phyloP scores from a whole-genome alignment of 2,797 vertebrate species.

The Menidia menidia region DNA sequence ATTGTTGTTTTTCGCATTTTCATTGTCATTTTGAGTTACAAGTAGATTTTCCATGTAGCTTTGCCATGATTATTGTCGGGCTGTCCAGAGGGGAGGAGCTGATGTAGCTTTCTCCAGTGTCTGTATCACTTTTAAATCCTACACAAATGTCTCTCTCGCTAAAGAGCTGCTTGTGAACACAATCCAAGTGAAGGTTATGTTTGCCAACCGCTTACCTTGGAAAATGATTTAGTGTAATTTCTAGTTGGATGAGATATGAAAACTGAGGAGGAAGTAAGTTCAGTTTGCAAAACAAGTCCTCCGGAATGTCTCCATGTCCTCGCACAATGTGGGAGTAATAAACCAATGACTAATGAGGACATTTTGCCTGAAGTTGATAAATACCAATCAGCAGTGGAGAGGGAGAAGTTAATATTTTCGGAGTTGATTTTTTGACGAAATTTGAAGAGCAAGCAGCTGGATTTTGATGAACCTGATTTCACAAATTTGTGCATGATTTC shows the following conservation, averaged over 20 bases:
- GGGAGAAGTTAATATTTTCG: background rate
- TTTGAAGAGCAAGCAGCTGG: conserved; percentile 52
- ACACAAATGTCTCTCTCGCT: background rate
- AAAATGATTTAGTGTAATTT: conserved; percentile 1
- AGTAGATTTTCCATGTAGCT: background rate
- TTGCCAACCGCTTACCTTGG: conserved; percentile 1
- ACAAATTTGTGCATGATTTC: conserved; percentile 49
- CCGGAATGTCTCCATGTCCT: background rate
- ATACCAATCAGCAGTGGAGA: conserved; percentile 2
- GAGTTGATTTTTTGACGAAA: conserved; percentile 40
- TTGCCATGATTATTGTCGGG: conserved; percentile 2
- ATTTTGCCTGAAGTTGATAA: background rate
- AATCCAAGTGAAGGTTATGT: background rate
- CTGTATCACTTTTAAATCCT: background rate
- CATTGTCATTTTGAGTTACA: background rate
- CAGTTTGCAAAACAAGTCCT: background rate
- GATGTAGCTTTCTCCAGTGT: background rate
- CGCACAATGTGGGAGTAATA: background rate
- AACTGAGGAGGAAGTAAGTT: background rate
- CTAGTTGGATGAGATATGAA: background rate
- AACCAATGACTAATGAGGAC: background rate
- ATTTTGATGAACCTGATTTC: conserved; percentile 43
- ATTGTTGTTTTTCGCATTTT: background rate
- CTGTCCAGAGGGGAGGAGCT: background rate
- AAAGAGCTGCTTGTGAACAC: conserved; percentile 13